A percentile compares a stretch with the other conserved stretches of the same genome.
phyloP scores from a whole-genome alignment of 2,888 invertebrate genomes.

The Trypoxylon attenuatum region DNA sequence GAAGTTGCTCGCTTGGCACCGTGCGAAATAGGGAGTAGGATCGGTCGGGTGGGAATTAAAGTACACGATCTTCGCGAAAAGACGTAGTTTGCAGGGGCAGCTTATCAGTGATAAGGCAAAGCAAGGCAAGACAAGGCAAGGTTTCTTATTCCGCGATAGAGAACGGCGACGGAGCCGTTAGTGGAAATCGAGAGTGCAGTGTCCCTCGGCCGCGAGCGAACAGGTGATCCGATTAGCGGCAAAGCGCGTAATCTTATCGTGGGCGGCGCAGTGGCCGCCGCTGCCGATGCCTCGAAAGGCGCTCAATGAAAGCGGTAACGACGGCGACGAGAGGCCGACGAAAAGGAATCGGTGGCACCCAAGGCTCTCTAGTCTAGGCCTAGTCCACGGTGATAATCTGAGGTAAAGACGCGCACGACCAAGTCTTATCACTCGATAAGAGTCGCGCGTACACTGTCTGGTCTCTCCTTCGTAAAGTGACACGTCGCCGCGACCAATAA shows the following conservation, averaged over 20 bases:
- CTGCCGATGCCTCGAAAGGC: background rate
- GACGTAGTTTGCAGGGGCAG: too few relatives aligned
- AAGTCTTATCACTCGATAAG: background rate
- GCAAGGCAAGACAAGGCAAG: too few relatives aligned
- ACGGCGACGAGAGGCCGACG: background rate
- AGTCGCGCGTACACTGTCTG: constrained; percentile 11
- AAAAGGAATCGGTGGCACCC: background rate
- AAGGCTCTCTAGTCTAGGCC: constrained; percentile 14
- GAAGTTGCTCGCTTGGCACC: too few relatives aligned
- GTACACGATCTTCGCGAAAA: too few relatives aligned
- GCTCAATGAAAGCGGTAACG: constrained; percentile 1
- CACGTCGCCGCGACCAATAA: constrained; percentile 44
- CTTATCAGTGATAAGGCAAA: too few relatives aligned
- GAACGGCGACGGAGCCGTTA: constrained; percentile 13
- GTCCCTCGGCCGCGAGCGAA: constrained; percentile 19
- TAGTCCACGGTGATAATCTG: constrained; percentile 19
- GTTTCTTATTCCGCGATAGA: too few relatives aligned
- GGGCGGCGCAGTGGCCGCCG: background rate
- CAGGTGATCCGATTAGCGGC: constrained; percentile 26
- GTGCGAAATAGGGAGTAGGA: too few relatives aligned
- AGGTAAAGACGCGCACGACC: constrained; percentile 11
- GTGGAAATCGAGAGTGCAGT: background rate
- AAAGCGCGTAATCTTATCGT: constrained; percentile 1
- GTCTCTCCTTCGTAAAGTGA: constrained; percentile 32
- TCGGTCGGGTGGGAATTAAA: too few relatives aligned